Conservation (phyloP, 1,140 invertebrate genomes). For the Drosophila mayri region DNA sequence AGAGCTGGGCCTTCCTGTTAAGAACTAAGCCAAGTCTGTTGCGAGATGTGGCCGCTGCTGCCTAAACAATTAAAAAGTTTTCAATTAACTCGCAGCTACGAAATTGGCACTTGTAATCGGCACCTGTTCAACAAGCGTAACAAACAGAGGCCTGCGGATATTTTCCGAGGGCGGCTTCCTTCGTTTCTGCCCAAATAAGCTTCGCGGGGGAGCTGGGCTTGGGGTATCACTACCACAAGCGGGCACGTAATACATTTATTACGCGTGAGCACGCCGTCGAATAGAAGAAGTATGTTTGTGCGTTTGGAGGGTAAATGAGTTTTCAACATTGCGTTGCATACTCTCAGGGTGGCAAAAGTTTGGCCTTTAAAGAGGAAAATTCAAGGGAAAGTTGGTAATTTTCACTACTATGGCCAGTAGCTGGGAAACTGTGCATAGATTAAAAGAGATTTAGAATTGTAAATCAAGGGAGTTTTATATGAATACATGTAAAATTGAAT, state of each 20-base stretch:
- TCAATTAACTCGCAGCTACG: constrained; percentile 73
- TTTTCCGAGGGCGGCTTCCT: constrained; percentile 17
- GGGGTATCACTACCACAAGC: constrained; percentile 19
- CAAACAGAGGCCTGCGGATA: constrained; percentile 42
- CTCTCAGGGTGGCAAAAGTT: constrained; percentile 58
- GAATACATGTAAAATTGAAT: neutral
- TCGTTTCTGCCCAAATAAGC: constrained; percentile 60
- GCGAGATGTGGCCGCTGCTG: constrained; percentile 52
- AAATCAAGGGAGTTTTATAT: no score
- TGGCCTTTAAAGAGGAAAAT: constrained; percentile 48
- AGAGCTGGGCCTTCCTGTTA: constrained; percentile 24
- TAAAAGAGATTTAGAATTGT: neutral
- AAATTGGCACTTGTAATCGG: constrained; percentile 81
- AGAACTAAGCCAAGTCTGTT: constrained; percentile 65
- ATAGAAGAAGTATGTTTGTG: constrained; percentile 21
- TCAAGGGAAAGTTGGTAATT: neutral
- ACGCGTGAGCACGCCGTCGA: constrained; percentile 63
- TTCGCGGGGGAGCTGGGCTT: neutral
- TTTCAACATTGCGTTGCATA: constrained; percentile 64
- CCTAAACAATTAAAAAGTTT: constrained; percentile 78
- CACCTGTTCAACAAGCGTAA: constrained; percentile 81
- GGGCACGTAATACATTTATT: constrained; percentile 76
- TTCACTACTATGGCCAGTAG: neutral
- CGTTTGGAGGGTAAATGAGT: constrained; percentile 56
- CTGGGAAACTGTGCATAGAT: neutral